phyloP scores from a whole-genome alignment of 2,797 vertebrate genomes.

The Oceanodroma leucorhoa region DNA sequence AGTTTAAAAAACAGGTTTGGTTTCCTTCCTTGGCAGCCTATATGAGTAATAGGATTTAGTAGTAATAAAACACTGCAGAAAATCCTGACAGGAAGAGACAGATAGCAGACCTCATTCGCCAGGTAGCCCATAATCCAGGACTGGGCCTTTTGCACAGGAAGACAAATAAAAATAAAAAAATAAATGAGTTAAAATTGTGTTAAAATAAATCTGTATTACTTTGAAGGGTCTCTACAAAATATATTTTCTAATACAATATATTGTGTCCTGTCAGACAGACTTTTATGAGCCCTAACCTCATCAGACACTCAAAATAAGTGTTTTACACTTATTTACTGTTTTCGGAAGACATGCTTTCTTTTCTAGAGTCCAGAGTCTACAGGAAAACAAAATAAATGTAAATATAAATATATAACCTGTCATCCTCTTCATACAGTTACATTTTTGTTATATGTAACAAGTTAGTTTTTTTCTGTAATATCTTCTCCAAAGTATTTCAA shows the following conservation, averaged over 20 bases:
- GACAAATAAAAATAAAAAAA: not conserved
- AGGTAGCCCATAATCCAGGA: not conserved
- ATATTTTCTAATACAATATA: not conserved
- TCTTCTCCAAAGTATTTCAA: not conserved
- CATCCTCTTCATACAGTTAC: not conserved
- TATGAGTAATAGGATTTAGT: not conserved
- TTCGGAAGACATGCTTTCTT: not conserved
- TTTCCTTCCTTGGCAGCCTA: not conserved
- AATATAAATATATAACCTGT: not conserved
- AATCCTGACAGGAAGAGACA: not conserved
- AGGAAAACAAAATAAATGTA: not conserved
- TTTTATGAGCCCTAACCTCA: not conserved
- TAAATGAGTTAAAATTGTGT: not conserved
- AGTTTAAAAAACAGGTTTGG: not conserved
- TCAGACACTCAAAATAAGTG: not conserved
- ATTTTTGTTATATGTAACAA: not conserved
- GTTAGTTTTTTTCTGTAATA: not conserved
- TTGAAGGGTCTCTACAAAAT: not conserved
- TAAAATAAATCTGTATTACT: not conserved
- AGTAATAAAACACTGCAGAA: not conserved
- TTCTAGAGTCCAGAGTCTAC: not conserved
- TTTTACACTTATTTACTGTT: not conserved
- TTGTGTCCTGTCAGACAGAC: not conserved
- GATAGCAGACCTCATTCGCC: not conserved
- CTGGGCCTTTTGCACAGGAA: not conserved